Evolutionary conservation across 2,797 vertebrate species (phyloP).

Genomic region (Helicolenus hilgendorfi): DNA sequence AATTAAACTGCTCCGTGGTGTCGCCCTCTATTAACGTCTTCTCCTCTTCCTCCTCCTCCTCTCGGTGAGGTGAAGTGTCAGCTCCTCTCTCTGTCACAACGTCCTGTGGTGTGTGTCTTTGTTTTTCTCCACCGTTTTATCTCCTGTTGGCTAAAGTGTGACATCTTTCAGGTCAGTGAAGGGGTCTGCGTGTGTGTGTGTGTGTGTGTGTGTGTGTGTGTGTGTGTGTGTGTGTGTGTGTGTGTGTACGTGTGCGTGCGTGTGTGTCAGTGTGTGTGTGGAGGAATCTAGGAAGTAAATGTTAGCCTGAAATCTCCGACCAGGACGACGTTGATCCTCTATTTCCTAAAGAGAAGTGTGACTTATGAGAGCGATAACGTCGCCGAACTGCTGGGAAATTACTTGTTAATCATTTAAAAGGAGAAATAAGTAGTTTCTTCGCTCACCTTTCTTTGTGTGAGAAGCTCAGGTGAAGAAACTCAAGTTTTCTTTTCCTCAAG

Average conservation of each 20-base stretch:
- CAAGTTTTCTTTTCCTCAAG: background rate
- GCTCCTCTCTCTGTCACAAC: background rate
- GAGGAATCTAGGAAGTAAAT: conserved; percentile 82
- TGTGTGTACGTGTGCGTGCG: background rate
- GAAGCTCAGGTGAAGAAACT: conserved; percentile 53
- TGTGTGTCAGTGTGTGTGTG: background rate
- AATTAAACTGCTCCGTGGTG: conserved; percentile 4
- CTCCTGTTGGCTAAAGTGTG: background rate
- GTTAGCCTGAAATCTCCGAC: conserved; percentile 12
- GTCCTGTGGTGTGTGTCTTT: too few species aligned
- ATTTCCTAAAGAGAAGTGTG: background rate
- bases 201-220: too few species aligned
- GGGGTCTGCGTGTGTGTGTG: background rate
- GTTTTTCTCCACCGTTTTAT: background rate
- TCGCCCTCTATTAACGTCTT: background rate
- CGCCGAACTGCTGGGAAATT: background rate
- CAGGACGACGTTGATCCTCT: conserved; percentile 23
- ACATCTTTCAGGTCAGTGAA: background rate
- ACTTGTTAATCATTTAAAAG: background rate
- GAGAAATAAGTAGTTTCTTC: background rate
- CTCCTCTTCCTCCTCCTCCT: background rate
- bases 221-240: background rate
- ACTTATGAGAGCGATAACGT: background rate
- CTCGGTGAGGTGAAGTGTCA: background rate
- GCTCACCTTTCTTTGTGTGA: background rate